Conservation (phyloP, 2,888 invertebrate genomes). For the Drosophila colorata region DNA sequence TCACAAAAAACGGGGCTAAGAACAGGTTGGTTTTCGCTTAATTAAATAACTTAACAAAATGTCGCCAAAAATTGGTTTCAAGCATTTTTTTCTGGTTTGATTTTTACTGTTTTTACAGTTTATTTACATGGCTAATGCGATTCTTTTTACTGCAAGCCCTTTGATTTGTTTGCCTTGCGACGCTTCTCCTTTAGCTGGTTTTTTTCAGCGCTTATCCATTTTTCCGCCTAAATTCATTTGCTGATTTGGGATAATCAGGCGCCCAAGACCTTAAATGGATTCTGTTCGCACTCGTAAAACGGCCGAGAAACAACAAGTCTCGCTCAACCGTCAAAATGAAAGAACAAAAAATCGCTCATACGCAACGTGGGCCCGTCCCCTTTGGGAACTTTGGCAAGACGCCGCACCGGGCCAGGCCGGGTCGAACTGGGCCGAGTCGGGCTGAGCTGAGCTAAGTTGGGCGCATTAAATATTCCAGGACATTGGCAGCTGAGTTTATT, state of each 20-base stretch:
- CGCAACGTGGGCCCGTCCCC: conserved; percentile 45
- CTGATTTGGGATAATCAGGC: conserved; percentile 55
- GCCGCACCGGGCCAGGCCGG: background rate
- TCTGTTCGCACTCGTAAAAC: conserved; percentile 40
- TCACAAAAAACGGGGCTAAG: conserved; percentile 1
- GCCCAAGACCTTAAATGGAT: conserved; percentile 12
- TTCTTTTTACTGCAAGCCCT: conserved; percentile 6
- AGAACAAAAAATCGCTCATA: conserved; percentile 64
- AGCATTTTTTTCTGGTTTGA: background rate
- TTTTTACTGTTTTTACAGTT: background rate
- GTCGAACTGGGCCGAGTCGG: background rate
- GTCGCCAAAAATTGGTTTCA: conserved; percentile 25
- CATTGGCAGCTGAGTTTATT: conserved; percentile 53
- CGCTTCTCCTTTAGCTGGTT: conserved; percentile 18
- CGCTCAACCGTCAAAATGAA: conserved; percentile 26
- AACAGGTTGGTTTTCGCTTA: conserved; percentile 60
- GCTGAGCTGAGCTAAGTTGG: background rate
- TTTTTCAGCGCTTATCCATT: conserved; percentile 31
- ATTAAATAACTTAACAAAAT: conserved; percentile 47
- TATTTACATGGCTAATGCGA: conserved; percentile 33
- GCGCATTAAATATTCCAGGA: conserved; percentile 69
- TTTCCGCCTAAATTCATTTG: conserved; percentile 58
- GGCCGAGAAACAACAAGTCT: background rate
- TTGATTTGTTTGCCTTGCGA: conserved; percentile 47
- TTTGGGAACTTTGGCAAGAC: conserved; percentile 7